phyloP scores from a whole-genome alignment of 2,113 vertebrate species.

The Elephas maximus region DNA sequence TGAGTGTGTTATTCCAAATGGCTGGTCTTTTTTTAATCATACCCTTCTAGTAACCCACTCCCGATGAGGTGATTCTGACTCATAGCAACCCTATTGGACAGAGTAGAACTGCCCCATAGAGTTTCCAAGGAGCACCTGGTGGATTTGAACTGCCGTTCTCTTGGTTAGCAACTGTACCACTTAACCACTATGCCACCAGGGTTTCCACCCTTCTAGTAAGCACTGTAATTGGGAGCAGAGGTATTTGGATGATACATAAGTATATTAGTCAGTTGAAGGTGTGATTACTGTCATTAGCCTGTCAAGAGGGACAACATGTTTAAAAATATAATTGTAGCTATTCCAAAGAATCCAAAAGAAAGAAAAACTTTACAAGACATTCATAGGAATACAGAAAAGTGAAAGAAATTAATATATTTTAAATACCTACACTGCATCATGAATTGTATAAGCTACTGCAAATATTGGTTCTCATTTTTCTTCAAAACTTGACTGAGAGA shows the following conservation, averaged over 20 bases:
- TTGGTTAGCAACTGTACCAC: too few species aligned
- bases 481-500: neutral
- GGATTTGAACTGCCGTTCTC: too few species aligned
- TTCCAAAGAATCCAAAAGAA: neutral
- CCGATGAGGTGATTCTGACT: too few species aligned
- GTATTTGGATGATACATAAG: neutral
- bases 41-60: neutral
- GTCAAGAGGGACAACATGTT: neutral
- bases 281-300: neutral
- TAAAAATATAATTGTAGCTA: slow-evolving; percentile 20
- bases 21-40: neutral
- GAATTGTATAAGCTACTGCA: neutral
- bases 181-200: too few species aligned
- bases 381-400: neutral
- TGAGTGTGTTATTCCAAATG: neutral
- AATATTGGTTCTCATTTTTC: neutral
- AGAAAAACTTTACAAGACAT: neutral
- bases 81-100: too few species aligned
- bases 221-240: neutral
- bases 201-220: neutral
- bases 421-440: neutral
- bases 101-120: too few species aligned
- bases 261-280: neutral
- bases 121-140: too few species aligned
- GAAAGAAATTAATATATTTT: neutral